Base-by-base conservation (phyloP, 2,888 invertebrate genomes). In the Drosophila kokeensis region DNA sequence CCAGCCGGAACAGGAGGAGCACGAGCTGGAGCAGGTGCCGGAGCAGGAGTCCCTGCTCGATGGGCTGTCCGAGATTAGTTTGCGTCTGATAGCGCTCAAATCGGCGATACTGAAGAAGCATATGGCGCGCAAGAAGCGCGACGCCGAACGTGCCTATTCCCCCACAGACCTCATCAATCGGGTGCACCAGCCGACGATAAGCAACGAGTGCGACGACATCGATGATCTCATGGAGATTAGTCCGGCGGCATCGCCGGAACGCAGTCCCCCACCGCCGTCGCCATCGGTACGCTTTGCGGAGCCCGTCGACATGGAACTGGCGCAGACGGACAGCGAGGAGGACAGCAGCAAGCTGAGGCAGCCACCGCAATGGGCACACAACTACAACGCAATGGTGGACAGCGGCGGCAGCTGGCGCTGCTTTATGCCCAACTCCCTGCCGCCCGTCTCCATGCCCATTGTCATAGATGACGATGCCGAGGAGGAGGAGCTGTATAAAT, bases 241-340 rank as follows among this genome's bases (percentile, higher is more conserved):
- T 81, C 93, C 93, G 6, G 89, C 90, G 2, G 83, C 90, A 0
- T 93, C 93, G 24, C 93, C 93, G 1, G 89, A 87, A 5, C 79
- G 90, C 7, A 91, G 86, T 50, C 84, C 91, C 5, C 77, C 58
- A 42, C 85, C 91, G 18, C 78, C 55, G 38, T 76, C 48, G 24
- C 18, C 36, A 11, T 75, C 50, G 2, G 40, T 48, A 0, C 61
- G 49, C 6, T 54, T 61, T 2, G 65, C 90, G 68, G 79, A 92
- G 73, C 90, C 92, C 0, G 80, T 93, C 2, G 93, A 93, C 71
- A 93, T 93, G 93, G 93, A 93, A 2, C 79, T 93, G 45, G 93
- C 74, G 1, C 91, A 92, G 63, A 93, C 92, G 49, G 92, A 92
- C 69, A 92, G 92, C 65, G 93, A 93, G 34, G 85, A 86, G 11